phyloP scores from a whole-genome alignment of 2,888 invertebrate genomes.

The Lucinisca nassula region DNA sequence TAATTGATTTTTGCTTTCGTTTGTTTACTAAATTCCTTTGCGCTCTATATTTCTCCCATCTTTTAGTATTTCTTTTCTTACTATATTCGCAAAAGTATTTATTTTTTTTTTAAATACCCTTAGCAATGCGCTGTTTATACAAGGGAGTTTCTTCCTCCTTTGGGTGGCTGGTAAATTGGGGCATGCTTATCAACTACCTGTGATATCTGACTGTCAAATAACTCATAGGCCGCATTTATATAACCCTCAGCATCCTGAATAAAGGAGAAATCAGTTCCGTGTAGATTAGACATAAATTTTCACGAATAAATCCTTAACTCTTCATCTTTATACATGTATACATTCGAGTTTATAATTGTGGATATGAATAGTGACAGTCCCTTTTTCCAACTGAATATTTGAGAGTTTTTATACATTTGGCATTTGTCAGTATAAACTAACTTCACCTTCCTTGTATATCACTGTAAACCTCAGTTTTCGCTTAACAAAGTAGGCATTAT shows the following conservation, averaged over 20 bases:
- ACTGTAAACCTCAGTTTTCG: no score
- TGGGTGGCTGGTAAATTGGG: constrained; percentile 11
- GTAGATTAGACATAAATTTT: not conserved
- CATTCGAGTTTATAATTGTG: no score
- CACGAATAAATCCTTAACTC: not conserved
- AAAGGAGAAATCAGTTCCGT: not conserved
- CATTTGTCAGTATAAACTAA: no score
- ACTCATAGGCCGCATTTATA: not conserved
- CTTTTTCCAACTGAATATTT: no score
- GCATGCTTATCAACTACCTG: constrained; percentile 23
- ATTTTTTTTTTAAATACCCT: constrained; percentile 37
- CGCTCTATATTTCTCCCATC: constrained; percentile 21
- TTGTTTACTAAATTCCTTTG: constrained; percentile 35
- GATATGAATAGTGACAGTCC: no score
- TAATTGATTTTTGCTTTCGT: constrained; percentile 19
- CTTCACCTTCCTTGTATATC: no score
- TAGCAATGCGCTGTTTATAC: constrained; percentile 29
- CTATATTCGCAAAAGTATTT: not conserved
- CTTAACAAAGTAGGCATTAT: no score
- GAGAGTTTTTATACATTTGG: no score
- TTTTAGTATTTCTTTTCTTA: not conserved
- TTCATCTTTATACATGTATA: no score
- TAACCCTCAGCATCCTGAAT: not conserved
- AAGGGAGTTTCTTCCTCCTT: constrained; percentile 18
- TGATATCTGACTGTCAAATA: not conserved